Conservation (phyloP, 2,113 vertebrate species). For the Porphyrio hochstetteri region DNA sequence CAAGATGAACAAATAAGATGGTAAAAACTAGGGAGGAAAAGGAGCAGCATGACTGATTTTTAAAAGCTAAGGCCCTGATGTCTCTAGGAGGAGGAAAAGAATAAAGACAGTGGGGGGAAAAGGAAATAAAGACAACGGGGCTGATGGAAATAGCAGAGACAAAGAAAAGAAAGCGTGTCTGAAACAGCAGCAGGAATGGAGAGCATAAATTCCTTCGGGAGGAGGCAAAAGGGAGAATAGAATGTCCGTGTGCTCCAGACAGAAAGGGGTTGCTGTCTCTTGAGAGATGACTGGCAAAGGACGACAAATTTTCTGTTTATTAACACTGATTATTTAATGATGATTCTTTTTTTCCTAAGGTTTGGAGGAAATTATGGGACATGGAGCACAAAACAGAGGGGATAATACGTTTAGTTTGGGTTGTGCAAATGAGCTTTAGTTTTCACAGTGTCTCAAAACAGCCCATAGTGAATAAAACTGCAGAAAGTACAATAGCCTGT, state of each 20-base stretch:
- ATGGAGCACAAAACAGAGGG: background rate
- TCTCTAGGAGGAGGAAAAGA: background rate
- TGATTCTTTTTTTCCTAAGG: background rate
- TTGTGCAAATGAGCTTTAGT: background rate
- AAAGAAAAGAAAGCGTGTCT: background rate
- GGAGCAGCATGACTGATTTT: background rate
- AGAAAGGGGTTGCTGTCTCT: background rate
- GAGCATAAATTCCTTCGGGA: background rate
- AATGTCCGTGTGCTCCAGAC: background rate
- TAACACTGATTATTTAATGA: background rate
- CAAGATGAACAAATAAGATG: background rate
- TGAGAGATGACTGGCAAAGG: background rate
- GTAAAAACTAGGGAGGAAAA: constrained; percentile 6
- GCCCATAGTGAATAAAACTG: background rate
- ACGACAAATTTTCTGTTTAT: background rate
- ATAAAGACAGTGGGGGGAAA: background rate
- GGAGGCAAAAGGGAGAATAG: background rate
- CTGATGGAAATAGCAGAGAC: background rate
- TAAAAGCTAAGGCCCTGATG: background rate
- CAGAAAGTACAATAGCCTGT: background rate
- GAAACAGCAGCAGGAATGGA: background rate
- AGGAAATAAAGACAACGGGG: background rate
- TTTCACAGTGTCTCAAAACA: background rate
- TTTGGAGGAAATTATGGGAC: background rate
- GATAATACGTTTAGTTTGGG: background rate